These are phyloP conservation scores for Calosoma granatense DNA, from an alignment of 1,140 invertebrate genomes.

Conservation along the genomic window DNA sequence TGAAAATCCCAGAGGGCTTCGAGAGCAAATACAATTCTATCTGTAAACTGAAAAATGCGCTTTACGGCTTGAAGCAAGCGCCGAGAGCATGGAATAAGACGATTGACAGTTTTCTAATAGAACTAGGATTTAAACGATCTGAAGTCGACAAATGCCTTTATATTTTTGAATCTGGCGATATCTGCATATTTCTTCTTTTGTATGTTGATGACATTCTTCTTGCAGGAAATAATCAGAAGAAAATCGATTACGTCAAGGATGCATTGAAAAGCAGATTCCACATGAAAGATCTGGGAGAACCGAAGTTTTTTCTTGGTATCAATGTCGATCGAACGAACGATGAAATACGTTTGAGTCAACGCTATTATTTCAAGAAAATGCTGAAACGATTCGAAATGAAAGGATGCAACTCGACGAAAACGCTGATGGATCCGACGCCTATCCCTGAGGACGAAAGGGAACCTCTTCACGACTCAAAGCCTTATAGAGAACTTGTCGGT, in stretches of 20 bases:
- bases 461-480: not conserved
- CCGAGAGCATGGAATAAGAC: not conserved
- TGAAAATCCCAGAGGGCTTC: constrained; percentile 25
- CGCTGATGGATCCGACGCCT: constrained; percentile 24
- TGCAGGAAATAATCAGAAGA: constrained; percentile 15
- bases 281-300: constrained; percentile 15
- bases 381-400: constrained; percentile 30
- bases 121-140: not conserved
- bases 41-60: not conserved
- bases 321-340: constrained; percentile 20
- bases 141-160: not conserved
- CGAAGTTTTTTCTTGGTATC: constrained; percentile 16
- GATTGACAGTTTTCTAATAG: not conserved
- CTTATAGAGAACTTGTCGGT: constrained; percentile 30
- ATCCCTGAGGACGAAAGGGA: not conserved
- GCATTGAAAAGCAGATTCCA: constrained; percentile 11
- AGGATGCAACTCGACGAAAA: constrained; percentile 26
- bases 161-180: no score
- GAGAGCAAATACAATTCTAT: not conserved
- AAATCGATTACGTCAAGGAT: not conserved
- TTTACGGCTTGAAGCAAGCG: not conserved
- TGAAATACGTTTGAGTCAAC: constrained; percentile 25
- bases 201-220: constrained; percentile 28
- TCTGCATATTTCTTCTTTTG: no score
- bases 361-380: constrained; percentile 28